Base-by-base conservation (phyloP, 2,797 vertebrate genomes). In the Protosalanx chinensis region DNA sequence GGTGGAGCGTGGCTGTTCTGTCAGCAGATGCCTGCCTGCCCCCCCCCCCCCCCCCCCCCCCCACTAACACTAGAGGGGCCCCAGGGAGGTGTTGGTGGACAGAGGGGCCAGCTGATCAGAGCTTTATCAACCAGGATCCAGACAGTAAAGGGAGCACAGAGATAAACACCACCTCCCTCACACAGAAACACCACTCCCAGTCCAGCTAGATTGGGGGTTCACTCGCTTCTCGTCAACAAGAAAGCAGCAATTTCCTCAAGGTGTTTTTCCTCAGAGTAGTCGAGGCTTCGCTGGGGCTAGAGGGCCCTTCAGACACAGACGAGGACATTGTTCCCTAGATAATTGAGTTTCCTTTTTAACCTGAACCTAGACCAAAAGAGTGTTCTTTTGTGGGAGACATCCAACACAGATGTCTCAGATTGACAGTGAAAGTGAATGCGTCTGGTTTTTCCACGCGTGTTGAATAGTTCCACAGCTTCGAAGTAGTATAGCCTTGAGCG, bases 171-270 rank as follows among this genome's bases (percentile, higher is more conserved):
- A 64, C 30, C 41, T 8, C 29, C 6, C 68, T 62, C 71, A 18
- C 8, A 71, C 56, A 73, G 23, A 27, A 27, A 27, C 23, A 57
- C 6, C 68, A 46, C 58, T 57, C 27, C 65, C n/a, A 61, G 61
- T 18, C 5, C 62, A 37, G 35, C 1, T 16, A 23, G 63, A 65
- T 46, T 66, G 64, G 46, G 46, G 6, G 62, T 70, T 75, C 20
- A 67, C 49, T 18, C 16, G 29, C 1, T 30, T 57, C 33, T 15
- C 16, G 6, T 78, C 73, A 70, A 72, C 63, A 16, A 61, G 57
- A 65, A 62, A 66, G 70, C 62, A 57, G 65, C 56, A 69, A 78
- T 69, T 71, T 71, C 35, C 29, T 29, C 27, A 20, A 65, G 29
- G 37, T 51, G 59, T 35, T 30, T 15, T 53, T 32, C 27, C 37